phyloP scores from a whole-genome alignment of 2,113 vertebrate species.

The Calidris pygmaea region DNA sequence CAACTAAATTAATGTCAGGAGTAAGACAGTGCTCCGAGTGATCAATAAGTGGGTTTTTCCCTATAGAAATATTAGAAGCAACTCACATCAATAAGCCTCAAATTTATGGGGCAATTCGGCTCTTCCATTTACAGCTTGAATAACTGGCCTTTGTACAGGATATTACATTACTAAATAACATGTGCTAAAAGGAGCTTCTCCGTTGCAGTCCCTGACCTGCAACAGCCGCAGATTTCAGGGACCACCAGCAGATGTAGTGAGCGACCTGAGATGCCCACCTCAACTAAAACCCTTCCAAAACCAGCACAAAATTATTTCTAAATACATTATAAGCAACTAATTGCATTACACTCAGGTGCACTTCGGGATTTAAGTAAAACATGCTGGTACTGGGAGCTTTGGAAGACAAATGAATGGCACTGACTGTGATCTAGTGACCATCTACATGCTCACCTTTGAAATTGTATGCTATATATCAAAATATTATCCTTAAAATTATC shows the following conservation, averaged over 20 bases:
- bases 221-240: not conserved
- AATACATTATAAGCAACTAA: not conserved
- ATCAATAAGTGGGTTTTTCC: constrained; percentile 59
- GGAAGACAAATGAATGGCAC: not conserved
- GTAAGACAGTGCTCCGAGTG: constrained; percentile 37
- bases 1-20: constrained; percentile 63
- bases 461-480: not conserved
- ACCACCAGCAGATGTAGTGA: not conserved
- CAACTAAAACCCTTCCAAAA: not conserved
- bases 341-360: not conserved
- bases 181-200: not conserved
- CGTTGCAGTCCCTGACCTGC: not conserved
- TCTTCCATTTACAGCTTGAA: constrained; percentile 58
- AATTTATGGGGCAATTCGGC: constrained; percentile 54
- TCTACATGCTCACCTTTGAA: not conserved
- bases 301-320: not conserved
- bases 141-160: constrained; percentile 45
- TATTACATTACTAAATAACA: constrained; percentile 65
- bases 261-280: not conserved
- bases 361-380: not conserved
- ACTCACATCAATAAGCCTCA: constrained; percentile 58
- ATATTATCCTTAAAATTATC: not conserved
- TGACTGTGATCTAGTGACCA: not conserved
- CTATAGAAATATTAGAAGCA: constrained; percentile 55
- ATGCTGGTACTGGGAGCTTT: not conserved